These are phyloP conservation scores for Coelopa pilipes DNA, from an alignment of 2,888 invertebrate species.

Conservation along the genomic window DNA sequence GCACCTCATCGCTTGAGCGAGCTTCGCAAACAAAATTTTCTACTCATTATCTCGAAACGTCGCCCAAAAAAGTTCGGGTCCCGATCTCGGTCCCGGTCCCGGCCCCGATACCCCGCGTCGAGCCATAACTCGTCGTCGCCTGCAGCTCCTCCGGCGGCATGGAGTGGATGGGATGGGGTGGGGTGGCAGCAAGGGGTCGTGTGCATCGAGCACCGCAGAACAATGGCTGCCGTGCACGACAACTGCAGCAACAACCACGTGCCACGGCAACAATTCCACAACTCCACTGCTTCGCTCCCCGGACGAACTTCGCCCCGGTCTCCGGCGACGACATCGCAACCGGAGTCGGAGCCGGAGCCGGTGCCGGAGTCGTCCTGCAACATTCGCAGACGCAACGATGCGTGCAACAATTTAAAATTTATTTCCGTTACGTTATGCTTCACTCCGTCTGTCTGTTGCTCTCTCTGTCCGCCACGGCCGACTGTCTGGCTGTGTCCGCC, in stretches of 20 bases:
- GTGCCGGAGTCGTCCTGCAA: not conserved
- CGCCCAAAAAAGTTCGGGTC: not conserved
- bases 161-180: no score
- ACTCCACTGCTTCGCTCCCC: not conserved
- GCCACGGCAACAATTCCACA: not conserved
- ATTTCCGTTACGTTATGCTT: constrained; percentile 22
- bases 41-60: constrained; percentile 29
- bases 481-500: not conserved
- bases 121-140: not conserved
- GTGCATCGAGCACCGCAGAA: not conserved
- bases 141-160: not conserved
- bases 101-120: not conserved
- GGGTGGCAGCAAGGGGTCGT: not conserved
- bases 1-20: constrained; percentile 28
- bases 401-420: constrained; percentile 28
- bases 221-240: not conserved
- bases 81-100: not conserved
- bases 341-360: not conserved
- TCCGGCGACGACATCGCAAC: not conserved
- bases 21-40: constrained; percentile 31
- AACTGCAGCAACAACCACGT: not conserved
- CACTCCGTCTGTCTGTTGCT: constrained; percentile 1
- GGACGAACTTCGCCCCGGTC: not conserved
- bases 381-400: constrained; percentile 24
- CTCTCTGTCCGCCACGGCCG: not conserved